Evolutionary conservation across 2,113 vertebrate species (phyloP).

Genomic region (Perca schrenkii): DNA sequence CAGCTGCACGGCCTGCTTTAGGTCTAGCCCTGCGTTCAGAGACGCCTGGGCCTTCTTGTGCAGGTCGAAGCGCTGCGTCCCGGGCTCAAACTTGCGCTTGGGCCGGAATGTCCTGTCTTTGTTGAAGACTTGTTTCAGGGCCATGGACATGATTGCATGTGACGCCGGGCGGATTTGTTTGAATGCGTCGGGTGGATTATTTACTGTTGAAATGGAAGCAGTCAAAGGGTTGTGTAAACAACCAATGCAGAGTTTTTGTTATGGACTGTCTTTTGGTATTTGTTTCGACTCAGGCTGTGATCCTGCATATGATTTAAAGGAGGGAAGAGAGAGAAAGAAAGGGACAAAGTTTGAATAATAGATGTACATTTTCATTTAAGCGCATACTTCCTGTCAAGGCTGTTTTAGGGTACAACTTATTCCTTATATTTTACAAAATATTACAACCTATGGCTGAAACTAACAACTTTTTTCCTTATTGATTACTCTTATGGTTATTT

Average conservation of each 20-base stretch:
- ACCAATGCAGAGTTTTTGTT: slow-evolving; percentile 30
- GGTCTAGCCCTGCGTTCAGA: slow-evolving; percentile 93
- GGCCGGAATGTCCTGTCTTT: slow-evolving; percentile 99
- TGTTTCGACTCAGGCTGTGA: slow-evolving; percentile 19
- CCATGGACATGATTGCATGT: slow-evolving; percentile 88
- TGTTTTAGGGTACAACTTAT: neutral
- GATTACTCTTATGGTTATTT: too few relatives aligned
- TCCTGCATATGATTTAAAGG: slow-evolving; percentile 41
- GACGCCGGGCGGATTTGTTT: slow-evolving; percentile 25
- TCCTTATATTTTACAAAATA: neutral
- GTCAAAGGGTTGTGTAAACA: slow-evolving; percentile 58
- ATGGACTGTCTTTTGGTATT: slow-evolving; percentile 22
- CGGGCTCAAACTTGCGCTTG: slow-evolving; percentile 98
- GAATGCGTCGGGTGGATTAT: slow-evolving; percentile 61
- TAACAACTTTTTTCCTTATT: neutral
- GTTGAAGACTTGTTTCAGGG: slow-evolving; percentile 97
- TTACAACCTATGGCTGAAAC: neutral
- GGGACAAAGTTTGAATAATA: slow-evolving; percentile 31
- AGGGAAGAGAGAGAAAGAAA: slow-evolving; percentile 17
- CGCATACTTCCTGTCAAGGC: neutral
- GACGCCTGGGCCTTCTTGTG: slow-evolving; percentile 98
- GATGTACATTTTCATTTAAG: neutral
- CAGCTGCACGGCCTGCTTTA: slow-evolving; percentile 94
- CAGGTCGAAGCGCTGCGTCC: slow-evolving; percentile 96
- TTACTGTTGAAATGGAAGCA: slow-evolving; percentile 49